Base-by-base conservation (phyloP, 37 sponge, comb jelly and placozoan genomes). In the Haliclona indistincta region DNA sequence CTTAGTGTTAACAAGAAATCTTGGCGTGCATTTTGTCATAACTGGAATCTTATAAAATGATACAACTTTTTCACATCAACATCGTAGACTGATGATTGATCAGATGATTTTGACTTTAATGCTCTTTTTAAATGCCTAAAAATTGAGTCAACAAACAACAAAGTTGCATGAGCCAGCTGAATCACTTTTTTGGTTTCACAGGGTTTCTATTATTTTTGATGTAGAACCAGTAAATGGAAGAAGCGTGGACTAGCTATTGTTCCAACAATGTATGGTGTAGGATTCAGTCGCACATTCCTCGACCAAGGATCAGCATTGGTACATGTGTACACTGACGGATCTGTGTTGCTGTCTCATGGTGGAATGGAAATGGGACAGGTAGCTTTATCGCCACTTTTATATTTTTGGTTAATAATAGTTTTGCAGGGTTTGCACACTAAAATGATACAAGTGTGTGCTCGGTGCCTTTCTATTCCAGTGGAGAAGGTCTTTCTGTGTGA, bases 331-430 rank as follows among this genome's bases (percentile, higher is more conserved):
- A 88, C 71, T 33, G 95, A 95, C 55, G 95, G 95, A 25, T 79
- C 85, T 40, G 86, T 95, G 4, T 74, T 91, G 25, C 45, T 95
- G 42, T 78, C 86, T 30, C 95, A 95, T 67, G 95, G 95, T 38
- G 95, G 95, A n/a, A 70, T 80, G 47, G 95, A 95, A 68, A 95
- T 95, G 89, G 95, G 95, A 34, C 95, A 58, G 28, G 60, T 58
- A 58, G 25, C 6, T 58, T 7, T 47, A 15, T 47, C 15, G 13
- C 15, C 51, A 47, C 10, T n/a, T 7, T 7, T 8, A 58, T 7
- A 58, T 26, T n/a, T 11, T 26, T n/a, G 11, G 11, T 58, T 25
- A 58, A 6, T 58, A 25, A 11, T 58, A 58, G 6, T 25, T 58
- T n/a, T 58, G 11, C 25, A 95, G 63, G 95, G 95, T 0, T 67